phyloP scores from a whole-genome alignment of 2,888 invertebrate species.

The Anthophora plumipes region DNA sequence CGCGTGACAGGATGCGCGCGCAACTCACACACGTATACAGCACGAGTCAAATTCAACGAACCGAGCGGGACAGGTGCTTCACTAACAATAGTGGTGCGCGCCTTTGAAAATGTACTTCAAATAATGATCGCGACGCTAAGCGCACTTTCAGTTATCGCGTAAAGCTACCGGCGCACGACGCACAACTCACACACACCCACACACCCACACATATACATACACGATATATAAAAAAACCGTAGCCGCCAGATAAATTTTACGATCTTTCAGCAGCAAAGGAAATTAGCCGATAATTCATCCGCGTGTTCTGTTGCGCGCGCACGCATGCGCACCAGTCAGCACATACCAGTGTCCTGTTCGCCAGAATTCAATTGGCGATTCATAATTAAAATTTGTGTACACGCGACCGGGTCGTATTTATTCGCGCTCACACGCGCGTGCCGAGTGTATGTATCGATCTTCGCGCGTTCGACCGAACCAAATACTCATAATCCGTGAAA shows the following conservation, averaged over 20 bases:
- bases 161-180: slow-evolving; percentile 23
- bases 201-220: no score
- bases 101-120: slow-evolving; percentile 47
- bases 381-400: slow-evolving; percentile 54
- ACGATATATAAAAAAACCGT: slow-evolving; percentile 12
- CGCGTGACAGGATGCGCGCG: slow-evolving; percentile 40
- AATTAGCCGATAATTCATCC: slow-evolving; percentile 39
- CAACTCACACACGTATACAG: slow-evolving; percentile 43
- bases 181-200: no score
- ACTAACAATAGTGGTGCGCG: slow-evolving; percentile 55
- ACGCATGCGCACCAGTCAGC: not conserved
- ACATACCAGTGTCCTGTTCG: not conserved
- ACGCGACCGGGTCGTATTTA: slow-evolving; percentile 50
- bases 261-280: slow-evolving; percentile 44
- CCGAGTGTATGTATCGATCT: slow-evolving; percentile 56
- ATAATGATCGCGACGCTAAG: slow-evolving; percentile 47
- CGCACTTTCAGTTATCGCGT: slow-evolving; percentile 46
- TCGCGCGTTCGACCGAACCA: slow-evolving; percentile 27
- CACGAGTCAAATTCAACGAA: slow-evolving; percentile 65
- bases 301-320: not conserved
- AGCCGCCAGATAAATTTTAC: slow-evolving; percentile 36
- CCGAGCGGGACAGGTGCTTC: slow-evolving; percentile 61
- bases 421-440: slow-evolving; percentile 40
- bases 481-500: slow-evolving; percentile 35
- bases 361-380: slow-evolving; percentile 22